Base-by-base conservation (phyloP, 2,113 vertebrate genomes). In the Lampris megalopsis region DNA sequence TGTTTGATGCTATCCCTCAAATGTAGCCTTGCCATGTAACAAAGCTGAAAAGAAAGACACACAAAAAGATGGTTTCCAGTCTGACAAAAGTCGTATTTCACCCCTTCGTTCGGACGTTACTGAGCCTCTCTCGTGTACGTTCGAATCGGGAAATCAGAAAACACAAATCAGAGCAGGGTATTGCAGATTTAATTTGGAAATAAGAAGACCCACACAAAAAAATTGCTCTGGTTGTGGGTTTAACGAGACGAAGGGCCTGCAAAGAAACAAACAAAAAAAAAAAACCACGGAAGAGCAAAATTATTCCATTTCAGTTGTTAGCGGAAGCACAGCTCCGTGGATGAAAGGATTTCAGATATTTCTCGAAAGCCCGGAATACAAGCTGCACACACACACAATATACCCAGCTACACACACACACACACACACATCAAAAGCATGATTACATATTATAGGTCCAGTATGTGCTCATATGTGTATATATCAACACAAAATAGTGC, bases 291-390 rank as follows among this genome's bases (percentile, higher is more conserved):
- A 88, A 88, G 67, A 75, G 72, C 35, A 70, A 65, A 83, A 80
- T 88, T 72, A 88, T 90, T 84, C 75, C 48, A 9, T 91, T 81
- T 87, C 56, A 87, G 79, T 80, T 71, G 67, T 84, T 60, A 38
- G 58, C 63, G 56, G 45, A 79, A 77, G 70, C 83, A 63, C 10
- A 7, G 52, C 73, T 71, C 68, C 13, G 49, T 61, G 62, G 71
- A 85, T 90, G 75, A 92, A 90, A 90, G 79, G 68, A 41, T 86
- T 82, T 69, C 38, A 68, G 58, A 81, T 71, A 78, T 83, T 82
- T 87, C 88, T 77, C 75, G 42, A 76, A 87, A 88, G 75, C 81
- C 62, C 74, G 57, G 63, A 82, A 62, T 69, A n/a, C 9, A 85
- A 81, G 76, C 75, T 70, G 83, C 73, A 56, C 35, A 8, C 59